A percentile compares a stretch with the other conserved stretches of the same genome.
Evolutionary conservation across 2,113 vertebrate genomes (phyloP).

Genomic region (Siphamia tubifer): DNA sequence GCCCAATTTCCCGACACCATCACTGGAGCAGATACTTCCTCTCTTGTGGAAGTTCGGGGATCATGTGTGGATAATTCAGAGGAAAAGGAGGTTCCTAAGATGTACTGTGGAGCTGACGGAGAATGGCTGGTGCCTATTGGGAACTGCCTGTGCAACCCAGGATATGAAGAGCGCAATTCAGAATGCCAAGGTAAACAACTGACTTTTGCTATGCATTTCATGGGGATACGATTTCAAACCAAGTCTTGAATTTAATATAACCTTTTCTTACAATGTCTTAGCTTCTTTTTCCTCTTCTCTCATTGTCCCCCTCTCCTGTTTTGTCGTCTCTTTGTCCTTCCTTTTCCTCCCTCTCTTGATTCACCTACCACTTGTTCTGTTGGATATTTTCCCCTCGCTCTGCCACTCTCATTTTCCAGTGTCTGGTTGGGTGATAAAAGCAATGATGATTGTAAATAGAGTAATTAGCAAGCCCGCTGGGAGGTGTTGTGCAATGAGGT

Average conservation of each 20-base stretch:
- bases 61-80: conserved; percentile 98
- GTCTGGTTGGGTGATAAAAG: conserved; percentile 78
- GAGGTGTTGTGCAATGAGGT: conserved; percentile 76
- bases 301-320: not conserved
- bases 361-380: not conserved
- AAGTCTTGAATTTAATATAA: too few species aligned
- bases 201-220: conserved; percentile 10
- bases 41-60: conserved; percentile 95
- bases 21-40: conserved; percentile 94
- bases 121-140: conserved; percentile 99
- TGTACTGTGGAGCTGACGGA: conserved; percentile 98
- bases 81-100: conserved; percentile 97
- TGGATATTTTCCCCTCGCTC: conserved; percentile 5
- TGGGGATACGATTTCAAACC: too few species aligned
- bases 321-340: conserved; percentile 44
- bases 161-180: conserved; percentile 90
- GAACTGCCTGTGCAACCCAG: conserved; percentile 95
- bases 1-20: conserved; percentile 97
- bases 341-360: not conserved
- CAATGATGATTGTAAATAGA: conserved; percentile 82
- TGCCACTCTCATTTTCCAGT: conserved; percentile 53
- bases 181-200: conserved; percentile 92
- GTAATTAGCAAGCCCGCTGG: conserved; percentile 85
- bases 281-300: not conserved
- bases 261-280: too few species aligned